Conservation (phyloP, 2,797 vertebrate genomes). For the Champsocephalus gunnari region DNA sequence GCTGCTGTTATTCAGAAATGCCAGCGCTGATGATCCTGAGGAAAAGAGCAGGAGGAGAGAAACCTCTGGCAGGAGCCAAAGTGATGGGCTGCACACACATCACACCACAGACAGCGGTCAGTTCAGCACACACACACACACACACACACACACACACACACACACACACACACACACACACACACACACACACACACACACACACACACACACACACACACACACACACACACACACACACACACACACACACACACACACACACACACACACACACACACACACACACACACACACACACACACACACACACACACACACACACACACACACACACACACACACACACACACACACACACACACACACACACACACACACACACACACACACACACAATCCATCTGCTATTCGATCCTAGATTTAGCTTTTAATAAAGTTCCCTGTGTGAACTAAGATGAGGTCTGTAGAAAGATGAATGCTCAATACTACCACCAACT, state of each 20-base stretch:
- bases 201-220: not conserved
- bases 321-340: too few species aligned
- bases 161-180: conserved; percentile 83
- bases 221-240: conserved; percentile 12
- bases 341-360: too few species aligned
- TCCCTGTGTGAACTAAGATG: too few species aligned
- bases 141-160: conserved; percentile 10
- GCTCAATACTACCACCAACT: too few species aligned
- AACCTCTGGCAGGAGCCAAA: conserved; percentile 92
- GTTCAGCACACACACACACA: conserved; percentile 59
- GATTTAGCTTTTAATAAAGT: too few species aligned
- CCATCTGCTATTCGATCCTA: too few species aligned
- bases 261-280: conserved; percentile 56
- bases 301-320: conserved; percentile 83
- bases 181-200: conserved; percentile 83
- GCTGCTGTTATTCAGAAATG: conserved; percentile 86
- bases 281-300: conserved; percentile 12
- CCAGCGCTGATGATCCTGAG: conserved; percentile 93
- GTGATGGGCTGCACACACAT: conserved; percentile 95
- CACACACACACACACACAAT: conserved; percentile 62
- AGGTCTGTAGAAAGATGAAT: too few species aligned
- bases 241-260: conserved; percentile 83
- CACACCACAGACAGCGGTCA: conserved; percentile 94
- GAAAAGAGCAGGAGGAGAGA: conserved; percentile 92
- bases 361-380: conserved; percentile 86